Evolutionary conservation across 1,140 invertebrate species (phyloP).

Genomic region (Drepana arcuata): DNA sequence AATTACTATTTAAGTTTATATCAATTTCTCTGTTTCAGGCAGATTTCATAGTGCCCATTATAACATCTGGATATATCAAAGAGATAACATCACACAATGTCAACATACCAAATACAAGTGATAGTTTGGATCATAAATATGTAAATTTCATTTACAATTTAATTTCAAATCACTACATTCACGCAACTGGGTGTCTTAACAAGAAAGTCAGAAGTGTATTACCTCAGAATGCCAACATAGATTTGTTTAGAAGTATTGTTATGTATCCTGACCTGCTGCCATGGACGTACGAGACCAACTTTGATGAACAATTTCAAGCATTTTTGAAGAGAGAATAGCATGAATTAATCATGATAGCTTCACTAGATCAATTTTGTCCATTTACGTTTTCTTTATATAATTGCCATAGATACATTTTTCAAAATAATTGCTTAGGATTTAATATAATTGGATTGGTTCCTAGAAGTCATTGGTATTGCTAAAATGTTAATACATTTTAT

Average conservation of each 20-base stretch:
- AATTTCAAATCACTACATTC: constrained; percentile 61
- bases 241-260: constrained; percentile 39
- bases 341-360: constrained; percentile 9
- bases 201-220: constrained; percentile 63
- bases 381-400: not conserved
- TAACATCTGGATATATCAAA: constrained; percentile 59
- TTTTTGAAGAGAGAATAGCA: constrained; percentile 45
- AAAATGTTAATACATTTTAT: too few relatives aligned
- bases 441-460: too few relatives aligned
- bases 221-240: constrained; percentile 45
- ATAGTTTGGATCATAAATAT: constrained; percentile 67
- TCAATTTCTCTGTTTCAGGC: constrained; percentile 51
- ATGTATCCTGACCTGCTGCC: constrained; percentile 60
- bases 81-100: constrained; percentile 45
- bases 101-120: constrained; percentile 40
- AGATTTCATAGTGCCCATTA: constrained; percentile 58
- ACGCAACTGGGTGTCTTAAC: constrained; percentile 62
- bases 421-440: not conserved
- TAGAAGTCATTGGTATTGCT: too few relatives aligned
- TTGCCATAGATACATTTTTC: not conserved
- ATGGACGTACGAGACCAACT: constrained; percentile 59
- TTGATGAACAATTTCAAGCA: constrained; percentile 55
- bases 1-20: too few relatives aligned
- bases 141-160: constrained; percentile 65
- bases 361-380: too few relatives aligned